Base-by-base conservation (phyloP, 92 coral and sea anemone genomes). In the Anthopleura xanthogrammica region DNA sequence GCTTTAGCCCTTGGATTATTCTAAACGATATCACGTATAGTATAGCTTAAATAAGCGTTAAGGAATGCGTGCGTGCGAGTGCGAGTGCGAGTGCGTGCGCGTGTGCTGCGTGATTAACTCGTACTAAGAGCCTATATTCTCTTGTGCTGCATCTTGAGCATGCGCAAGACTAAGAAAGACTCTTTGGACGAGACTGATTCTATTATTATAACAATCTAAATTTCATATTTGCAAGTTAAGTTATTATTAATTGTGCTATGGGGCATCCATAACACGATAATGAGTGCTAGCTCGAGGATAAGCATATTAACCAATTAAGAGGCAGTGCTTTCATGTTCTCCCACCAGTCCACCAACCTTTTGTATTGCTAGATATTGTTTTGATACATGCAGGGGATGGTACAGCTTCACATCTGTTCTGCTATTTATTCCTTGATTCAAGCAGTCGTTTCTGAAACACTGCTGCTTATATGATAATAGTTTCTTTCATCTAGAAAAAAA, bases 381-480 rank as follows among this genome's bases (percentile, higher is more conserved):
- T 20, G 12, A 20, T 62, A 20, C 12, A 20, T 62, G 70, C 36
- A 73, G 17, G 13, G n/a, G 42, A 39, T 22, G 81, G 72, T 19
- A 65, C 70, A n/a, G 83, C 36, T 29, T 17, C 22, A 7, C 40
- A 65, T 39, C 41, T 43, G 8, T 3, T 19, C 65, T 58, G 89
- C 41, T 92, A 85, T 22, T 95, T 84, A 79, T 89, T 87, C 70
- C 95, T 85, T 50, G 4, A 54, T 54, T 54, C 91, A 87, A 19
- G 92, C 89, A 66, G 92, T 65, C 87, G 88, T 79, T 16, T 89
- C 85, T 75, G 92, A 93, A 41, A 89, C 86, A 14, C 82, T 75
- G 54, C 77, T 90, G 68, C 66, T 89, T 41, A 90, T 90, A 79
- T 86, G 88, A 83, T 84, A 93, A 82, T 86, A 93, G 87, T 84